phyloP scores from a whole-genome alignment of 1,140 invertebrate genomes.

The Drosophila fuyamai region DNA sequence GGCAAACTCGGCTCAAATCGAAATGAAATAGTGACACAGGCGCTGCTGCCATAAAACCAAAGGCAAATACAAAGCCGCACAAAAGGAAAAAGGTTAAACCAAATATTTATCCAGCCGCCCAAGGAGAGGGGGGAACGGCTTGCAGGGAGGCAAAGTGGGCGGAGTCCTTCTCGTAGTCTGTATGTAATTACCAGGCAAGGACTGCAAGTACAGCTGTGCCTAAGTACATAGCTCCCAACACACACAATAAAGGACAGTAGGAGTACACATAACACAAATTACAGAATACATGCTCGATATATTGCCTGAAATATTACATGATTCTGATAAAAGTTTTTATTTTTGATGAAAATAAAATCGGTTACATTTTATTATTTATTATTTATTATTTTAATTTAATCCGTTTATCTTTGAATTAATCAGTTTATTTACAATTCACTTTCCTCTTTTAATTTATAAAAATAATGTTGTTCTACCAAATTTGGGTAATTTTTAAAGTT shows the following conservation, averaged over 20 bases:
- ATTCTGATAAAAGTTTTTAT: too few relatives aligned
- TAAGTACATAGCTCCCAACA: constrained; percentile 66
- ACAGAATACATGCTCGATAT: not conserved
- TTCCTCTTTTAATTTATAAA: too few relatives aligned
- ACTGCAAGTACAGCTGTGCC: constrained; percentile 77
- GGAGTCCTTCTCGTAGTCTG: constrained; percentile 51
- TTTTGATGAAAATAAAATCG: too few relatives aligned
- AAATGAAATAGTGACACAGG: constrained; percentile 77
- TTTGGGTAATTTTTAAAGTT: too few relatives aligned
- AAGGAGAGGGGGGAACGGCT: not conserved
- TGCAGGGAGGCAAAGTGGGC: not conserved
- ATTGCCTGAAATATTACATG: not conserved
- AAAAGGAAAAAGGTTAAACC: constrained; percentile 75
- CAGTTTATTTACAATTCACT: too few relatives aligned
- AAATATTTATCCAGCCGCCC: constrained; percentile 76
- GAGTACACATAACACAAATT: constrained; percentile 10
- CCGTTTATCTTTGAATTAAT: too few relatives aligned
- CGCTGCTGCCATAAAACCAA: constrained; percentile 77
- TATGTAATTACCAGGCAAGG: constrained; percentile 75
- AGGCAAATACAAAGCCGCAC: constrained; percentile 73
- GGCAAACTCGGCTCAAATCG: constrained; percentile 76
- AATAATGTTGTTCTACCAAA: too few relatives aligned
- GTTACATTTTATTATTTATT: too few relatives aligned
- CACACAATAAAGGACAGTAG: constrained; percentile 33
- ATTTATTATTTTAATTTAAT: too few relatives aligned